A percentile compares a stretch with the other conserved stretches of the same genome.
Evolutionary conservation across 1,140 invertebrate species (phyloP).

Genomic region (Paracyclopina nana): DNA sequence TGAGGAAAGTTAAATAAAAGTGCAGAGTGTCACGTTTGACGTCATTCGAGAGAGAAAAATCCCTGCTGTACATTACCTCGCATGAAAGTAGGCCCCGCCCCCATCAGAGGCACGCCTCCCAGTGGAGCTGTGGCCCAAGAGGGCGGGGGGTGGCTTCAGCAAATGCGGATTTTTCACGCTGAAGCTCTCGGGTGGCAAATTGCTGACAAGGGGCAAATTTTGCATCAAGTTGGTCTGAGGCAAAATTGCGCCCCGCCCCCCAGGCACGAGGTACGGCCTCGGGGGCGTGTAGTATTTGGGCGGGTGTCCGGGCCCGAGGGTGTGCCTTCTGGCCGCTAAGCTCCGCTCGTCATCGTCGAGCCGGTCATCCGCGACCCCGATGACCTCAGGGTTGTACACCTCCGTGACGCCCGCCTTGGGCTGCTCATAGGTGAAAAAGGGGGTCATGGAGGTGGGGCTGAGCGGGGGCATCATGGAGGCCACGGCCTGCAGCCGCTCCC

Average conservation of each 20-base stretch:
- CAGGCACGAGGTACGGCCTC: slow-evolving; percentile 19
- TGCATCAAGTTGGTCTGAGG: slow-evolving; percentile 45
- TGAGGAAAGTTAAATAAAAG: too few species aligned
- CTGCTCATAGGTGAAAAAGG: not conserved
- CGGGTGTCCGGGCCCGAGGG: slow-evolving; percentile 73
- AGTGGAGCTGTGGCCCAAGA: slow-evolving; percentile 43
- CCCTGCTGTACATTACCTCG: too few species aligned
- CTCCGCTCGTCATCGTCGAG: not conserved
- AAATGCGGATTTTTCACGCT: slow-evolving; percentile 81
- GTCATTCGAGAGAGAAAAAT: too few species aligned
- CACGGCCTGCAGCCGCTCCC: not conserved
- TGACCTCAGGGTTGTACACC: not conserved
- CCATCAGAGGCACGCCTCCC: slow-evolving; percentile 83
- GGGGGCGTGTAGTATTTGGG: slow-evolving; percentile 35
- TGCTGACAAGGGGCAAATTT: slow-evolving; percentile 48
- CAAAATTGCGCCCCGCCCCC: slow-evolving; percentile 23
- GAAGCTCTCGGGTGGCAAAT: slow-evolving; percentile 58
- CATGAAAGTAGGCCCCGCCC: too few species aligned
- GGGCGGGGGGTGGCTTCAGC: slow-evolving; percentile 66
- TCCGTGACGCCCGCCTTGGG: not conserved
- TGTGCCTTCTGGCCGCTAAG: slow-evolving; percentile 42
- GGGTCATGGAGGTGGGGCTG: not conserved
- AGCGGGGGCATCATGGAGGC: not conserved
- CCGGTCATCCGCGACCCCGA: not conserved
- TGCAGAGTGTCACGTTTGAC: too few species aligned